Conservation (phyloP, 2,888 invertebrate genomes). For the Dryobota labecula region DNA sequence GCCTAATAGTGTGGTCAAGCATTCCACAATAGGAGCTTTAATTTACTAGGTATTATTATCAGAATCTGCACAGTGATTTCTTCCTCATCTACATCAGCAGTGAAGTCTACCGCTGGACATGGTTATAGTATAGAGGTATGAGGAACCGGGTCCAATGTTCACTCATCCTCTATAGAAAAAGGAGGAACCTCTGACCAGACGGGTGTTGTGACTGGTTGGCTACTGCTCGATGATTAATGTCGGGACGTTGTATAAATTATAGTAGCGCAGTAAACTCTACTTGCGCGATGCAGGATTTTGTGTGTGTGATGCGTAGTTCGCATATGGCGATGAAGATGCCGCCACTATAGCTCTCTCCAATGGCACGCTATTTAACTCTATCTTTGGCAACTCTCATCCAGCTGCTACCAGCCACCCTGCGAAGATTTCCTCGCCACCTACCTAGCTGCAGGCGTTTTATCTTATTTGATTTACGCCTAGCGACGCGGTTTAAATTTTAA, state of each 20-base stretch:
- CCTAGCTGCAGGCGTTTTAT: too few relatives aligned
- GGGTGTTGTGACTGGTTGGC: too few relatives aligned
- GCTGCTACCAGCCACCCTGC: background rate
- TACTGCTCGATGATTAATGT: too few relatives aligned
- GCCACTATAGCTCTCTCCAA: background rate
- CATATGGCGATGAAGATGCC: too few relatives aligned
- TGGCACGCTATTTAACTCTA: background rate
- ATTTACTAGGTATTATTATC: background rate
- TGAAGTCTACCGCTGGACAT: background rate
- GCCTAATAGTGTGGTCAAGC: background rate
- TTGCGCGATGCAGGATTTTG: too few relatives aligned
- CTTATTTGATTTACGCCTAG: background rate
- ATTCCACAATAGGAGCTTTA: background rate
- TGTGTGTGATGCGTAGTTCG: too few relatives aligned
- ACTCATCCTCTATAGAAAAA: too few relatives aligned
- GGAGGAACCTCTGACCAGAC: too few relatives aligned
- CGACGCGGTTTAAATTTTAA: background rate
- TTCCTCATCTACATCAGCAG: background rate
- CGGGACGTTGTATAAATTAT: too few relatives aligned
- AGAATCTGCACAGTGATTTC: background rate
- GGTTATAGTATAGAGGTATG: too few relatives aligned
- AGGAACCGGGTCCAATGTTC: too few relatives aligned
- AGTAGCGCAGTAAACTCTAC: too few relatives aligned
- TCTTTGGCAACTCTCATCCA: background rate
- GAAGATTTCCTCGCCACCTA: background rate